Percentiles rank a stretch among this genome's conserved stretches.
Evolutionary conservation across 2,797 vertebrate genomes (phyloP).

Genomic region (Mycteria americana): DNA sequence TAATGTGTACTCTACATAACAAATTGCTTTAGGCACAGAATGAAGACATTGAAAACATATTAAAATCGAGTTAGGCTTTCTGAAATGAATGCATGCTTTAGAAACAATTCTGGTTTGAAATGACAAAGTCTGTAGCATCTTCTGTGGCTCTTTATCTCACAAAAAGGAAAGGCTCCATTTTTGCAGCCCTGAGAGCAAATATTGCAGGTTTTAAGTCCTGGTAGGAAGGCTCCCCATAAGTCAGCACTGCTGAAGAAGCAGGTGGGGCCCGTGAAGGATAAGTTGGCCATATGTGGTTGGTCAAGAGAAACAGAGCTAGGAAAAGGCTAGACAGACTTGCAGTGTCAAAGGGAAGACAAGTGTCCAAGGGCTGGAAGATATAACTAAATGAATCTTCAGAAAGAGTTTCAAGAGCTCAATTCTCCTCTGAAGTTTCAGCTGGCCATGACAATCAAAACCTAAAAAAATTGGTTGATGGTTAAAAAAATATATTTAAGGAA

Average conservation of each 20-base stretch:
- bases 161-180: not conserved
- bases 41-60: conserved; percentile 41
- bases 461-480: not conserved
- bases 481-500: not conserved
- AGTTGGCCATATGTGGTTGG: not conserved
- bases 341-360: not conserved
- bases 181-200: not conserved
- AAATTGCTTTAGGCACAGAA: conserved; percentile 55
- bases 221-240: not conserved
- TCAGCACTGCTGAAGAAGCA: not conserved
- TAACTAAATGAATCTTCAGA: not conserved
- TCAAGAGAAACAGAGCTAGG: not conserved
- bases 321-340: not conserved
- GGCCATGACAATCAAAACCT: not conserved
- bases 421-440: not conserved
- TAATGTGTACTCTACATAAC: conserved; percentile 50
- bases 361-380: not conserved
- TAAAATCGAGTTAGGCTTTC: conserved; percentile 42
- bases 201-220: not conserved
- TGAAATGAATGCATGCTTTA: conserved; percentile 35
- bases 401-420: not conserved
- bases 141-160: not conserved
- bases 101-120: conserved; percentile 13
- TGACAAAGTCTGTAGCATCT: not conserved
- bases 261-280: not conserved